These are phyloP conservation scores for Drosophila ohnishii DNA, from an alignment of 1,140 invertebrate species.

Conservation along the genomic window DNA sequence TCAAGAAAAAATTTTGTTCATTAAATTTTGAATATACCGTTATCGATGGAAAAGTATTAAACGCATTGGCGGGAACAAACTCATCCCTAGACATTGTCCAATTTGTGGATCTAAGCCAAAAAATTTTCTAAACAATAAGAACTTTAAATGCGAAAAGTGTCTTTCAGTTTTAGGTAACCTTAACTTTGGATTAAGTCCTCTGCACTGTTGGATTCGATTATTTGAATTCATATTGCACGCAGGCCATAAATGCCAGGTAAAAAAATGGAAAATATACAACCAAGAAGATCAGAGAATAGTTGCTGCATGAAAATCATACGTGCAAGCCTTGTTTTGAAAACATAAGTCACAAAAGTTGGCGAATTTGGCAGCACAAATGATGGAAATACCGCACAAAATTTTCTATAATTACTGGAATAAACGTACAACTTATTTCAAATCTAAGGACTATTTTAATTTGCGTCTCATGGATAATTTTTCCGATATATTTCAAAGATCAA, in stretches of 20 bases:
- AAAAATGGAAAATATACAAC: neutral
- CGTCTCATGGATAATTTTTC: no score
- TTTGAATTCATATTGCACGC: neutral
- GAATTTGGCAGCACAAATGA: neutral
- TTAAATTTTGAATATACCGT: no score
- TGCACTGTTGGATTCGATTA: neutral
- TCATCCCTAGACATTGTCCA: neutral
- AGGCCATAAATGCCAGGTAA: neutral
- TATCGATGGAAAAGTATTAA: neutral
- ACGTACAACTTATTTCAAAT: neutral
- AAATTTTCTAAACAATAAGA: neutral
- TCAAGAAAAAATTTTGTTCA: neutral
- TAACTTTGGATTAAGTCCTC: neutral
- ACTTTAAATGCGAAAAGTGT: neutral
- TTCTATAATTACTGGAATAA: neutral
- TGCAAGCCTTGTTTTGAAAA: no score
- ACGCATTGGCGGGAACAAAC: neutral
- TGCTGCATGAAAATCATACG: no score
- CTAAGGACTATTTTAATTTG: neutral
- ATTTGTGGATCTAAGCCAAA: neutral
- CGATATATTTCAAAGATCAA: no score
- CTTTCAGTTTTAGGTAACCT: neutral
- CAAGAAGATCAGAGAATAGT: neutral
- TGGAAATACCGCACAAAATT: neutral
- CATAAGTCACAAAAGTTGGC: neutral